Evolutionary conservation across 2,888 invertebrate genomes (phyloP).

Genomic region (Andrena marginata): DNA sequence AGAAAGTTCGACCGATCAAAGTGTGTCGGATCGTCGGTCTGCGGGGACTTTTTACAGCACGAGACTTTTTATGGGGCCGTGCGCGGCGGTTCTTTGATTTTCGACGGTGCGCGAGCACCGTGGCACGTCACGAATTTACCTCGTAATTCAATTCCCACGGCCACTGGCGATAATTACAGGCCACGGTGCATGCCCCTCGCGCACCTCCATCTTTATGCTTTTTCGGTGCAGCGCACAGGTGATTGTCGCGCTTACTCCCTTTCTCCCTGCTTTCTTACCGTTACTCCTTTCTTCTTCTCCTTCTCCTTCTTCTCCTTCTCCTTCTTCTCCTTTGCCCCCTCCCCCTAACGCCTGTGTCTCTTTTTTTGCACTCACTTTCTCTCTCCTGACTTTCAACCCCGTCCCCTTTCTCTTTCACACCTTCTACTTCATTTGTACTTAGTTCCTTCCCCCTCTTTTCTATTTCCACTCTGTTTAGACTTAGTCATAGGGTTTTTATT

Average conservation of each 20-base stretch:
- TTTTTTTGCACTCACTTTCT: not conserved
- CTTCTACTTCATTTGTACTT: slow-evolving; percentile 35
- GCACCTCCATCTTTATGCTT: slow-evolving; percentile 62
- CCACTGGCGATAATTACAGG: slow-evolving; percentile 81
- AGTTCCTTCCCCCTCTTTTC: not conserved
- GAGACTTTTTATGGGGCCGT: slow-evolving; percentile 20
- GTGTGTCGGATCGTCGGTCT: slow-evolving; percentile 48
- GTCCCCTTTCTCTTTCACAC: slow-evolving; percentile 35
- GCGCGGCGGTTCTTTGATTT: slow-evolving; percentile 56
- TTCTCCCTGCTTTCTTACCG: slow-evolving; percentile 64
- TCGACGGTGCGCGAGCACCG: slow-evolving; percentile 57
- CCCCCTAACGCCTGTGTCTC: not conserved
- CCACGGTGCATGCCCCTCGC: slow-evolving; percentile 49
- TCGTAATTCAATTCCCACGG: slow-evolving; percentile 84
- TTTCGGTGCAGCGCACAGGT: slow-evolving; percentile 52
- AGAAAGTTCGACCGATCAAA: slow-evolving; percentile 38
- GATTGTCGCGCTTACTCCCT: slow-evolving; percentile 60
- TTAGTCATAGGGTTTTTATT: not conserved
- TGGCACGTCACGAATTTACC: slow-evolving; percentile 77
- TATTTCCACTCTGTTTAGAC: not conserved
- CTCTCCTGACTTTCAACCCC: slow-evolving; percentile 18
- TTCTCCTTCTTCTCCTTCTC: not conserved
- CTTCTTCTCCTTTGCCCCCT: not conserved
- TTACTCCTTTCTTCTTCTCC: slow-evolving; percentile 45
- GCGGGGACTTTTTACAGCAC: slow-evolving; percentile 28